Base-by-base conservation (phyloP, 64 coral and sea anemone genomes). In the Acropora tenuis region DNA sequence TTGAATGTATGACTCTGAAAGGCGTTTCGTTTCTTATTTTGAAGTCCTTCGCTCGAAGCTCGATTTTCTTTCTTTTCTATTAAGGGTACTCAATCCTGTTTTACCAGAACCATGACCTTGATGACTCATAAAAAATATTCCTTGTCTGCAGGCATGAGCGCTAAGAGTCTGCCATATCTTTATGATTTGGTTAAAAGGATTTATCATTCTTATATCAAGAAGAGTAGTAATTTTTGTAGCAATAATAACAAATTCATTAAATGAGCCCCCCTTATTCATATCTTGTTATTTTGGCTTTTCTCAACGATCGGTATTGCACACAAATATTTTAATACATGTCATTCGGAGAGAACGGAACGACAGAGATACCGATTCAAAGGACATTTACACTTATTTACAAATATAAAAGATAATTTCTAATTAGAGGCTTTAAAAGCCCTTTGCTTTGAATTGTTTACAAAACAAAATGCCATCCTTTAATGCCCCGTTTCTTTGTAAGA, bases 381-480 rank as follows among this genome's bases (percentile, higher is more conserved):
- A 46, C 41, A 85, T 85, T 69, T 46, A 47, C 13, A 71, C 5
- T 6, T 40, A 48, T 48, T 85, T 8, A 43, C 47, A 85, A 85
- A 85, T 40, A 71, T 47, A 71, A 85, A n/a, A 63, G 60, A 20
- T 43, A 85, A 85, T 30, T 71, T 85, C 72, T 85, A 85, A 85
- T 72, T 85, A 49, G 40, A 6, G 80, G 60, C 15, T 48, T 49
- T 17, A 71, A 48, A 47, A 69, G 43, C 63, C 3, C 68, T 49
- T 1, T 85, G 48, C 65, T 72, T 69, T 71, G 18, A 17, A 85
- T 30, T 85, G 63, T 85, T 85, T 85, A 69, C 82, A 69, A 11
- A 85, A 48, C 18, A 65, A 85, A 85, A 85, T 71, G 43, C 63
- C 12, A 5, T 48, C 10, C 13, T 19, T 69, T 71, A 59, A 71